Conservation (phyloP, 2,797 vertebrate genomes). For the Typhlichthys eigenmanni region DNA sequence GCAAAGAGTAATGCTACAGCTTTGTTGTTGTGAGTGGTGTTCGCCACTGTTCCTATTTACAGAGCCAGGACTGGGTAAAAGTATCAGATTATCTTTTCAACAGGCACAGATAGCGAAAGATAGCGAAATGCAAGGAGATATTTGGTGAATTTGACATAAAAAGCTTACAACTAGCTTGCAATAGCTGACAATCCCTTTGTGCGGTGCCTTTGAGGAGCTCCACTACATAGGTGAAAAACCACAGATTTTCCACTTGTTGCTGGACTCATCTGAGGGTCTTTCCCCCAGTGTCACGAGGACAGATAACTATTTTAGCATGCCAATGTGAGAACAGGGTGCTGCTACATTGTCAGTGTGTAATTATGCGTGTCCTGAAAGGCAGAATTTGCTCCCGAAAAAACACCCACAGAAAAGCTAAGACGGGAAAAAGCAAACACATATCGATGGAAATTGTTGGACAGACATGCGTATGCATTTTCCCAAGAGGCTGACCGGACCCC, state of each 20-base stretch:
- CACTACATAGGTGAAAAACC: neutral
- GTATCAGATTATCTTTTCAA: no score
- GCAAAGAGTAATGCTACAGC: no score
- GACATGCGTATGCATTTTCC: slow-evolving; percentile 11
- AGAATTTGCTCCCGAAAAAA: slow-evolving; percentile 36
- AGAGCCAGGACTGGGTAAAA: no score
- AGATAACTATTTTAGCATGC: slow-evolving; percentile 67
- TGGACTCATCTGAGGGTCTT: slow-evolving; percentile 18
- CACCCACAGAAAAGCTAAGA: slow-evolving; percentile 27
- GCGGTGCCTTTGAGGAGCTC: neutral
- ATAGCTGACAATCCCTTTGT: neutral
- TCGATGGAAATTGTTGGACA: no score
- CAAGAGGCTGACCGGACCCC: slow-evolving; percentile 28
- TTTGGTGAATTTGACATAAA: no score
- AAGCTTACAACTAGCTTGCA: neutral
- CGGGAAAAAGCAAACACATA: slow-evolving; percentile 23
- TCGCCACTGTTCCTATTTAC: no score
- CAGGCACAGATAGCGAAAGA: no score
- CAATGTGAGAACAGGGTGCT: slow-evolving; percentile 50
- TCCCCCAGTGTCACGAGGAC: slow-evolving; percentile 46
- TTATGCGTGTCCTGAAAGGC: slow-evolving; percentile 55
- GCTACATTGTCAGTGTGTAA: slow-evolving; percentile 60
- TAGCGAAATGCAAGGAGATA: no score
- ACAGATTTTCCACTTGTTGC: slow-evolving; percentile 16
- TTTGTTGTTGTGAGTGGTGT: no score